Conservation (phyloP, 2,113 vertebrate genomes). For the Cheilinus undulatus region DNA sequence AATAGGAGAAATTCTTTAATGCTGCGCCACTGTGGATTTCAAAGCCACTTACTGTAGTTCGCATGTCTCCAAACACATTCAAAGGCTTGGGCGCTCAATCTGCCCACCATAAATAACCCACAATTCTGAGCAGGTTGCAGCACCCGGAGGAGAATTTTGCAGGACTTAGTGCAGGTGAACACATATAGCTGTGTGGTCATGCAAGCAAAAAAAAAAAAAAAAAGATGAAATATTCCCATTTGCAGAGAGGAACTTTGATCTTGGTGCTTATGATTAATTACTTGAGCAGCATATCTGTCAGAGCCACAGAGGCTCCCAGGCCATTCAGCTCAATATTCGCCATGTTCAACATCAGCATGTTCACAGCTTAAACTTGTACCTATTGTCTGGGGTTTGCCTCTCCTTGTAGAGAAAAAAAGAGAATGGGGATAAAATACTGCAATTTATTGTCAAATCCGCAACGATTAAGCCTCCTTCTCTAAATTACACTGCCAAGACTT, state of each 20-base stretch:
- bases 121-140: slow-evolving; percentile 49
- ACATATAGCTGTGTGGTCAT: slow-evolving; percentile 7
- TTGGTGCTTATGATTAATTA: slow-evolving; percentile 75
- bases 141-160: slow-evolving; percentile 23
- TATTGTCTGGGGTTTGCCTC: slow-evolving; percentile 59
- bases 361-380: slow-evolving; percentile 61
- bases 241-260: slow-evolving; percentile 72
- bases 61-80: slow-evolving; percentile 69
- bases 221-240: too few relatives aligned
- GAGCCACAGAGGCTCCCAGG: slow-evolving; percentile 63
- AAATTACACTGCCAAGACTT: slow-evolving; percentile 44
- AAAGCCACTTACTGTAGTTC: slow-evolving; percentile 79
- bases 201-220: slow-evolving; percentile 45
- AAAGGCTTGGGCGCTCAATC: slow-evolving; percentile 59
- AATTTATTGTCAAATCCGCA: slow-evolving; percentile 55
- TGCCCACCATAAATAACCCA: slow-evolving; percentile 63
- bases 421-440: slow-evolving; percentile 17
- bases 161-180: slow-evolving; percentile 11
- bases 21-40: slow-evolving; percentile 77
- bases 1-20: slow-evolving; percentile 81
- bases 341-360: slow-evolving; percentile 68
- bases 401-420: not conserved
- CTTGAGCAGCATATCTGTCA: slow-evolving; percentile 65
- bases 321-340: slow-evolving; percentile 69
- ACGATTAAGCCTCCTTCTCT: slow-evolving; percentile 45